Percentiles rank a stretch among this genome's conserved stretches.
These are phyloP conservation scores for Columba janthina DNA, from an alignment of 2,113 vertebrate genomes.

Conservation along the genomic window DNA sequence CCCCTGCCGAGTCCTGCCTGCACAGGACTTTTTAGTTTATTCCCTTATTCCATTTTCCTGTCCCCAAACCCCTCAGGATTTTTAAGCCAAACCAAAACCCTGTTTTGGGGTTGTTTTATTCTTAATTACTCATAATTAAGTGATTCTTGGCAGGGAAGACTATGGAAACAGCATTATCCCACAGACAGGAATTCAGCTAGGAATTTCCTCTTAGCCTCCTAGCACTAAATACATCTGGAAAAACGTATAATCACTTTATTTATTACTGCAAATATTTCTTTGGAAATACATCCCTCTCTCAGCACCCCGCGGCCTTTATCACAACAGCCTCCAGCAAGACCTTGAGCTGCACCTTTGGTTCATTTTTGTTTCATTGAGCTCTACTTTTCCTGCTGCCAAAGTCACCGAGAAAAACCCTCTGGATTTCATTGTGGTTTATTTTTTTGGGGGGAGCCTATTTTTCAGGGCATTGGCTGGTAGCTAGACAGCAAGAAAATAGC, in stretches of 20 bases:
- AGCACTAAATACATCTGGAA: conserved; percentile 10
- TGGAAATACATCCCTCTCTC: background rate
- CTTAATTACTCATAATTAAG: conserved; percentile 54
- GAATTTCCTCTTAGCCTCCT: conserved; percentile 48
- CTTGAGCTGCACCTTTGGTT: background rate
- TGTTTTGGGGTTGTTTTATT: background rate
- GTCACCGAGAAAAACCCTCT: background rate
- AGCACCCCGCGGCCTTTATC: background rate
- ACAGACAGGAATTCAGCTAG: conserved; percentile 40
- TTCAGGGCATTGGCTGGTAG: background rate
- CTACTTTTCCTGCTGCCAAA: background rate
- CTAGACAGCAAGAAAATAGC: fast-evolving
- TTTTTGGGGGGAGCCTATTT: background rate
- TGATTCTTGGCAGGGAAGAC: conserved; percentile 38
- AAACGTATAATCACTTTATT: background rate
- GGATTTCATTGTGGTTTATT: background rate
- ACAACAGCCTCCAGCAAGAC: background rate
- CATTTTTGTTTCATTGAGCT: background rate
- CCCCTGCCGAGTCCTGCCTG: fast-evolving
- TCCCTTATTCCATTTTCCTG: background rate
- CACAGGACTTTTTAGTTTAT: background rate
- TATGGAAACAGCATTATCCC: conserved; percentile 27
- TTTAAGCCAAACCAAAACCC: conserved; percentile 7
- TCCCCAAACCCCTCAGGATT: background rate
- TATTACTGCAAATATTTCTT: background rate